phyloP scores from a whole-genome alignment of 2,797 vertebrate genomes.

The Myotis daubentonii region DNA sequence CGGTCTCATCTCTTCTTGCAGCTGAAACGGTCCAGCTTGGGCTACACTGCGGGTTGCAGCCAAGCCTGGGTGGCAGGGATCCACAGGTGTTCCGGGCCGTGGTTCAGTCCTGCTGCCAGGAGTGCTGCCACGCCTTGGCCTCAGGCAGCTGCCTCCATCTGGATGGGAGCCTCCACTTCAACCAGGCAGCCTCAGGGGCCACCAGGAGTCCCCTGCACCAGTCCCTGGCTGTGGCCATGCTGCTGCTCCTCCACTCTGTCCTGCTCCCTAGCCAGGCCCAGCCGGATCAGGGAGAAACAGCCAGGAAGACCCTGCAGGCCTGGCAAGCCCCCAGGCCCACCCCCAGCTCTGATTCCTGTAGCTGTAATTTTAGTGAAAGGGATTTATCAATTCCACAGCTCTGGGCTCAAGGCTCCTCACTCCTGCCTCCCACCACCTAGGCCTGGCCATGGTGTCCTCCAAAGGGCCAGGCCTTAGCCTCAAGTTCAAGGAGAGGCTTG shows the following conservation, averaged over 20 bases:
- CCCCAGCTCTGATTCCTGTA: background rate
- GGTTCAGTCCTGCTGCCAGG: conserved; percentile 83
- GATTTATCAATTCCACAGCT: background rate
- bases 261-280: background rate
- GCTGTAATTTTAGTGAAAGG: background rate
- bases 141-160: conserved; percentile 88
- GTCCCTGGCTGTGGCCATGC: conserved; percentile 60
- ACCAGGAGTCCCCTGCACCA: conserved; percentile 43
- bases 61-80: conserved; percentile 82
- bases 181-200: conserved; percentile 51
- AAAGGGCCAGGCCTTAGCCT: background rate
- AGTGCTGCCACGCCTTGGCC: conserved; percentile 87
- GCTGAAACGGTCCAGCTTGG: conserved; percentile 85
- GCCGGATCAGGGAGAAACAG: background rate
- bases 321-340: background rate
- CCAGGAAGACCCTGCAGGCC: background rate
- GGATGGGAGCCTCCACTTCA: conserved; percentile 86
- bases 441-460: background rate
- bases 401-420: background rate
- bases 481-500: background rate
- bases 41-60: conserved; percentile 86
- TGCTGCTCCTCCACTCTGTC: conserved; percentile 78
- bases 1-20: conserved; percentile 74
- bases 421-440: background rate
- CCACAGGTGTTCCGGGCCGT: conserved; percentile 62